Evolutionary conservation across 2,888 invertebrate genomes (phyloP), one percentile per base, ranked within the genome.

Genomic region (Cosmia trapezina): DNA sequence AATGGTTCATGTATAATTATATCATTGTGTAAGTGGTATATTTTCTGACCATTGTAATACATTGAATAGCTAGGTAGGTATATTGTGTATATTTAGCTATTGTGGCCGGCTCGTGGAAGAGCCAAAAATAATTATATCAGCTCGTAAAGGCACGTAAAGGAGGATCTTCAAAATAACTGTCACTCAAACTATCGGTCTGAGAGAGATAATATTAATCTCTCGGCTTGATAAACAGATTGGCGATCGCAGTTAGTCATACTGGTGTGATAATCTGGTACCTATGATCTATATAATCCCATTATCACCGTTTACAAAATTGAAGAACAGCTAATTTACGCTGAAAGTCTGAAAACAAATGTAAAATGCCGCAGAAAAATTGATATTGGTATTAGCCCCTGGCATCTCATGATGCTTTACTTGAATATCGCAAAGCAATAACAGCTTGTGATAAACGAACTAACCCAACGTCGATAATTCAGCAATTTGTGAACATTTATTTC

Each of bases 401-500:
- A 43, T 76, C 14, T 49, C 17, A 53, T 54, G 19, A 64, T 33
- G 19, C 8, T 53, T 75, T n/a, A 67, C 33, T 33, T 54, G 19
- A 54, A 45, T 61, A 56, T 57, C 11, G 17, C n/a, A 12, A 62
- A 67, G 51, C 41, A 67, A 54, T 49, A 60, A 65, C 41, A 33
- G 45, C n/a, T 59, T 41, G 33, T 19, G 33, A 57, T 61, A 41
- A 59, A 53, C 33, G 22, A 56, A 43, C 12, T n/a, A 62, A 54
- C 19, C 11, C 14, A 37, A 67, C 9, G n/a, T 68, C 7, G 14
- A 57, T 65, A 51, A 45, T 28, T 49, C 51, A 12, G 17, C 41
- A 63, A 64, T 57, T 60, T 57, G 12, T 61, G 45, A 77, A 65
- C 63, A 47, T 73, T 19, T 68, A 59, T 70, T 85, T 81, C 83